Evolutionary conservation across 2,888 invertebrate species (phyloP), one percentile per base, ranked within the genome.

Genomic region (Spicauda simplicius): DNA sequence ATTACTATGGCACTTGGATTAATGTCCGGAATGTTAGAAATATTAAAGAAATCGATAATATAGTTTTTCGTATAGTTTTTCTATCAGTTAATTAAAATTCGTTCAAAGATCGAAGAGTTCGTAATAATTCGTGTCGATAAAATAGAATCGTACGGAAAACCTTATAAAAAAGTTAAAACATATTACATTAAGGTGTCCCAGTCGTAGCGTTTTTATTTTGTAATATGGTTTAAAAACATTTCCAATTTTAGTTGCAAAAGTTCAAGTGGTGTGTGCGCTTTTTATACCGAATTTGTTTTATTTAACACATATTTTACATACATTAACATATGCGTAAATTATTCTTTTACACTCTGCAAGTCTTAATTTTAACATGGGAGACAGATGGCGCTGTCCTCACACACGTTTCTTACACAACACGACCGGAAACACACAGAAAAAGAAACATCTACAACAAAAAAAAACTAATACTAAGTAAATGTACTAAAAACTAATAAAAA

Each of bases 401-500:
- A 5, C 25, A 25, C 25, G 2, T 7, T 16, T 48, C 7, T 48
- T 7, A 16, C 16, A 48, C n/a, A 48, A 10, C 0, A n/a, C 55
- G 57, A 20, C 64, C 37, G 64, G 41, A 50, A 50, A 50, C 55
- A 57, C 57, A 63, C 48, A 56, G 5, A 25, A 25, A 25, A 60
- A 64, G 4, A 60, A 60, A 53, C 18, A 48, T 10, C 16, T 52
- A 37, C 48, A 37, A 48, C 33, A 61, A 61, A 57, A 61, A 55
- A 48, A 14, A 48, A 2, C 1, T 4, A 48, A n/a, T 16, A 14
- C n/a, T 3, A 16, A 48, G 16, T 48, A 70, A 69, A 71, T 6
- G 10, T 37, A 33, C 25, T 62, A 41, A 55, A 70, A 62, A 68
- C 57, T 64, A 64, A 52, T 57, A 54, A 70, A 70, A 69, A 69